These are phyloP conservation scores for Rutpela maculata DNA, from an alignment of 2,888 invertebrate genomes.

Conservation along the genomic window DNA sequence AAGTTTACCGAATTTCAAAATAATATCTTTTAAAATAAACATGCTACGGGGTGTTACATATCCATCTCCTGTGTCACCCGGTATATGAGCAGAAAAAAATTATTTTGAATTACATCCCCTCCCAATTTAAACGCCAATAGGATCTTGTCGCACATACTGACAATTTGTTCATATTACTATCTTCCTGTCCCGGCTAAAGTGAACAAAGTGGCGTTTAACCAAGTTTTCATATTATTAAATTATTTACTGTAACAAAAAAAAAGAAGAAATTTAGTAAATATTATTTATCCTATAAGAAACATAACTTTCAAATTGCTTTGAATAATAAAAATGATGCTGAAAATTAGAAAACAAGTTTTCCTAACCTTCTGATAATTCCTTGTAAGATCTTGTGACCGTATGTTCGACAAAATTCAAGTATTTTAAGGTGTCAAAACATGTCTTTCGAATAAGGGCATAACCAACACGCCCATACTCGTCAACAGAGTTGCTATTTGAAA, in stretches of 20 bases:
- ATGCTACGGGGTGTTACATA: too few species aligned
- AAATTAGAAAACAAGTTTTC: background rate
- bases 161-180: too few species aligned
- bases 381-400: background rate
- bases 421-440: constrained; percentile 39
- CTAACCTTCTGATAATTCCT: background rate
- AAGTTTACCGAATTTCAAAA: too few species aligned
- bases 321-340: background rate
- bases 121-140: too few species aligned
- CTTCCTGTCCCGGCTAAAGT: too few species aligned
- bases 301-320: background rate
- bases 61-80: too few species aligned
- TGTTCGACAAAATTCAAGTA: constrained; percentile 7
- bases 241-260: background rate
- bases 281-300: background rate
- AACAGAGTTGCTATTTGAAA: constrained; percentile 46
- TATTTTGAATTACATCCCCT: too few species aligned
- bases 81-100: too few species aligned
- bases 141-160: too few species aligned
- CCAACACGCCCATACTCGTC: constrained; percentile 44
- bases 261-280: background rate
- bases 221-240: background rate
- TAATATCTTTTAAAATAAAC: too few species aligned
- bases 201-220: too few species aligned
- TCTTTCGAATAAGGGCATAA: constrained; percentile 31